A percentile compares a stretch with the other conserved stretches of the same genome.
Conservation (phyloP, 1,140 invertebrate genomes). For the Antheraea mylitta region DNA sequence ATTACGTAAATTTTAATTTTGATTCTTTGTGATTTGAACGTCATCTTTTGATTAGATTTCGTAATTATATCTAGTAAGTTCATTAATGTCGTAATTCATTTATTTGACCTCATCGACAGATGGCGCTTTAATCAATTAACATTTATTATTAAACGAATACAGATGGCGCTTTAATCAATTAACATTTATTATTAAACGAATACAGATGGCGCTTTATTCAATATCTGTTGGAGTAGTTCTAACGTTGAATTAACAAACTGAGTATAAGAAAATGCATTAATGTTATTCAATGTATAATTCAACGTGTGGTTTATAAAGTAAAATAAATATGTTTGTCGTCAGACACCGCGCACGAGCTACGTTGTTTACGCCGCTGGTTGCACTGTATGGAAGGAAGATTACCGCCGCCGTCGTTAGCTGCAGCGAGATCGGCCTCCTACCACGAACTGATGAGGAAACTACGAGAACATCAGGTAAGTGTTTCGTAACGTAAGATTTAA, state of each 20-base stretch:
- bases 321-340: neutral
- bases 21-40: neutral
- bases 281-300: neutral
- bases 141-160: no score
- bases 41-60: neutral
- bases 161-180: neutral
- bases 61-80: no score
- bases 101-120: neutral
- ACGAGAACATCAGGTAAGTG: conserved; percentile 83
- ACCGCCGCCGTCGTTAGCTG: conserved; percentile 82
- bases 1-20: neutral
- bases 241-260: neutral
- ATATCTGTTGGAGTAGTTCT: no score
- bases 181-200: no score
- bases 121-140: neutral
- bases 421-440: conserved; percentile 79
- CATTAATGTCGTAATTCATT: neutral
- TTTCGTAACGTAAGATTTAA: no score
- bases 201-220: no score
- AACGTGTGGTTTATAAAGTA: neutral
- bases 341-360: conserved; percentile 80
- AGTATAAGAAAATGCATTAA: neutral
- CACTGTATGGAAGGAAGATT: conserved; percentile 83
- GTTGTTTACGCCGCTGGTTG: conserved; percentile 84
- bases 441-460: conserved; percentile 84